Base-by-base conservation (phyloP, 2,888 invertebrate genomes). In the Andrena flavipes region DNA sequence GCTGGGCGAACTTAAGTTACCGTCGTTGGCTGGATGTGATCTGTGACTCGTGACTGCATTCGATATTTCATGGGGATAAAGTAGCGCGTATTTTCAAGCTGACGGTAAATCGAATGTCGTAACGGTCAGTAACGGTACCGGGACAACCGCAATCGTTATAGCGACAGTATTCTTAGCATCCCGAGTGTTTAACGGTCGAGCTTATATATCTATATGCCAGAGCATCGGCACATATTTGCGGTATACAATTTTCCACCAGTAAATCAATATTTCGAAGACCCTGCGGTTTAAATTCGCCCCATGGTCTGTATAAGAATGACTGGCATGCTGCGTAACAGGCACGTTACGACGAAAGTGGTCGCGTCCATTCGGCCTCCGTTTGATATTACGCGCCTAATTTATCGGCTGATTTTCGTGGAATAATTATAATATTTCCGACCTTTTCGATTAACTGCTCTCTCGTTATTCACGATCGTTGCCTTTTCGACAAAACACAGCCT, bases 261-360 rank as follows among this genome's bases (percentile, higher is more conserved):
- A 84, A 88, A 90, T 90, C 90, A 88, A 90, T 90, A 90, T 86
- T 86, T 67, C 51, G 71, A 76, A 86, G 86, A 86, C 84, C 84
- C 79, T 72, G 78, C 69, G 72, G 49, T 67, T 76, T 49, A 72
- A 80, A 74, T 74, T 73, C 13, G 10, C 26, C 20, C 8, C 49
- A 30, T 65, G 10, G 33, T 23, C 23, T 13, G 42, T 48, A 0
- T 35, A 48, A 71, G 35, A 8, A 42, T 62, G 10, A 20, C n/a
- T 35, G 6, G 6, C n/a, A 42, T 49, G 8, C 33, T 48, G n/a
- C 5, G 20, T 23, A 26, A 23, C 5, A 48, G 8, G n/a, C 13
- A 20, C 8, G 16, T 42, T 51, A 6, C 23, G 20, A 35, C 23
- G 20, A n/a, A 1, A 30, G 30, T 10, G 20, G 29, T 54, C n/a